Evolutionary conservation across 2,113 vertebrate genomes (phyloP).

Genomic region (Hemibagrus wyckioides): DNA sequence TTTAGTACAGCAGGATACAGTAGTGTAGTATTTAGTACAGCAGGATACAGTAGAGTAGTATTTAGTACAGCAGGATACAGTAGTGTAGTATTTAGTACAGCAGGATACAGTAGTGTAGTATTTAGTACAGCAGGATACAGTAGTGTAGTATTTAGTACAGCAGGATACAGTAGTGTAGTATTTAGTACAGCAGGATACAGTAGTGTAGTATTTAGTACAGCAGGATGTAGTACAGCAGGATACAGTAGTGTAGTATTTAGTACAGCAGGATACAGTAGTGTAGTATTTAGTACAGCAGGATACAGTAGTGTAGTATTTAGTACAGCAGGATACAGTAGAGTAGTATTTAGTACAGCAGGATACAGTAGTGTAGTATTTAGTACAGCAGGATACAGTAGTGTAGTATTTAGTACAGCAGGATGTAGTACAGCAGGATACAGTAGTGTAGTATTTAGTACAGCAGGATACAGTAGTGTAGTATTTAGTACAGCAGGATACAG

Average conservation of each 20-base stretch:
- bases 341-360: neutral
- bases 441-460: neutral
- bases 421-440: neutral
- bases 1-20: neutral
- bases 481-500: neutral
- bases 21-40: no score
- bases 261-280: neutral
- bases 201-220: neutral
- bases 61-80: neutral
- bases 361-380: neutral
- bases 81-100: neutral
- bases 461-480: neutral
- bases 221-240: neutral
- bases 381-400: no score
- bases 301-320: neutral
- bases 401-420: neutral
- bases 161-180: neutral
- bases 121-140: neutral
- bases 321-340: no score
- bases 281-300: neutral
- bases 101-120: neutral
- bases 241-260: neutral
- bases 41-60: neutral
- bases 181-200: neutral
- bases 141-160: neutral